Evolutionary conservation across 2,113 vertebrate species (phyloP).

Genomic region (Laticauda laticaudata): DNA sequence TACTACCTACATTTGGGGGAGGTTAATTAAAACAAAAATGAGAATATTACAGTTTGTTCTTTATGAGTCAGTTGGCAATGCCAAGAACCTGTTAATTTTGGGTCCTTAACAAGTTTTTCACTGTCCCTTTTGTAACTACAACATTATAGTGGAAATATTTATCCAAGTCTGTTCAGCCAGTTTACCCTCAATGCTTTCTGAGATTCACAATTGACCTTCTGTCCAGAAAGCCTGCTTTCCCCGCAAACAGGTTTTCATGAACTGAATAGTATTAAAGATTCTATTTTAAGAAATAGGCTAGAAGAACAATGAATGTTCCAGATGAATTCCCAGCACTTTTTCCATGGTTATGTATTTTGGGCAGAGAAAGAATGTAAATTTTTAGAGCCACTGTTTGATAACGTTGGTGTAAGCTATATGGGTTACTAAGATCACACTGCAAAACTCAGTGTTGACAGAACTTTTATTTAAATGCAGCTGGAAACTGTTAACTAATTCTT

Average conservation of each 20-base stretch:
- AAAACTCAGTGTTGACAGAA: constrained; percentile 43
- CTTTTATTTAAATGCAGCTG: constrained; percentile 56
- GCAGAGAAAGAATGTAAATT: neutral
- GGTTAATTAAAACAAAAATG: neutral
- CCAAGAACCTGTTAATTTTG: neutral
- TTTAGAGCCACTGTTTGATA: neutral
- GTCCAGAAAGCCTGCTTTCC: neutral
- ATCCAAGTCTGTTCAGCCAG: neutral
- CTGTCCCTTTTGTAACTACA: no score
- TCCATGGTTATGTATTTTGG: neutral
- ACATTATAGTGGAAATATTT: neutral
- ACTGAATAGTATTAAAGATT: neutral
- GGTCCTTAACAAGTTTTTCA: neutral
- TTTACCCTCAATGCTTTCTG: neutral
- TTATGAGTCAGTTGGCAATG: neutral
- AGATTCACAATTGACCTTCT: neutral
- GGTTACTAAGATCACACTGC: neutral
- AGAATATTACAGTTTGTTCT: neutral
- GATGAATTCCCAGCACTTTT: neutral
- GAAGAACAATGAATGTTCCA: neutral
- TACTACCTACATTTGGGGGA: neutral
- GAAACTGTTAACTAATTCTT: constrained; percentile 62
- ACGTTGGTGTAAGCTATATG: neutral
- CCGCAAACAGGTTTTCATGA: neutral
- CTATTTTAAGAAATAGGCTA: neutral